Evolutionary conservation across 2,113 vertebrate species (phyloP).

Genomic region (Tretioscincus oriximinensis): DNA sequence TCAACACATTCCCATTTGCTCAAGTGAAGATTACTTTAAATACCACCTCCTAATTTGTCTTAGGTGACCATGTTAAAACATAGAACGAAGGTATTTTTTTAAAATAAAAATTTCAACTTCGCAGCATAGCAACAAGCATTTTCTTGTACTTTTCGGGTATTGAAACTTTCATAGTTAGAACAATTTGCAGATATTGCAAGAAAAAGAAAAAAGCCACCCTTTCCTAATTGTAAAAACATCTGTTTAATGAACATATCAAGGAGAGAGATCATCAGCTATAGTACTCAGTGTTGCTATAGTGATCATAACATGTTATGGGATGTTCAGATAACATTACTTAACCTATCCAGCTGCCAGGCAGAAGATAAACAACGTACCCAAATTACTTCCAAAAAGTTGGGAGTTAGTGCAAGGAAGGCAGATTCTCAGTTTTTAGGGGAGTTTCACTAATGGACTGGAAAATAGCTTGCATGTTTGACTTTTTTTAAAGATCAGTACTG

Average conservation of each 20-base stretch:
- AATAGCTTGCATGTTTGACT: neutral
- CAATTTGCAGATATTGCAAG: neutral
- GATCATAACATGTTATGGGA: too few species aligned
- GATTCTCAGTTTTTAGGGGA: neutral
- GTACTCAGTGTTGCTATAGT: too few species aligned
- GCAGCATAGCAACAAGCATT: neutral
- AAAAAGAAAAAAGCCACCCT: slow-evolving; percentile 1
- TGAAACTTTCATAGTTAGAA: neutral
- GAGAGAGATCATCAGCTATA: neutral
- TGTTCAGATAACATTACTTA: too few species aligned
- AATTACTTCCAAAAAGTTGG: too few species aligned
- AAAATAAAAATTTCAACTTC: neutral
- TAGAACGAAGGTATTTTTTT: neutral
- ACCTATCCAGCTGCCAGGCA: too few species aligned
- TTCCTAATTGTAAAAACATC: neutral
- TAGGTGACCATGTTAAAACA: slow-evolving; percentile 2
- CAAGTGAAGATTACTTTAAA: neutral
- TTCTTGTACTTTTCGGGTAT: neutral
- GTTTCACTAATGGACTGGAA: neutral
- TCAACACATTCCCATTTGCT: neutral
- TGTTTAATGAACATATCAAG: neutral
- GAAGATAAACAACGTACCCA: too few species aligned
- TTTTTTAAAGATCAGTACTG: too few species aligned
- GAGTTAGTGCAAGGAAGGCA: too few species aligned
- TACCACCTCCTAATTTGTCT: slow-evolving; percentile 4